Base-by-base conservation (phyloP, 2,888 invertebrate genomes). In the Erpobdella octoculata region DNA sequence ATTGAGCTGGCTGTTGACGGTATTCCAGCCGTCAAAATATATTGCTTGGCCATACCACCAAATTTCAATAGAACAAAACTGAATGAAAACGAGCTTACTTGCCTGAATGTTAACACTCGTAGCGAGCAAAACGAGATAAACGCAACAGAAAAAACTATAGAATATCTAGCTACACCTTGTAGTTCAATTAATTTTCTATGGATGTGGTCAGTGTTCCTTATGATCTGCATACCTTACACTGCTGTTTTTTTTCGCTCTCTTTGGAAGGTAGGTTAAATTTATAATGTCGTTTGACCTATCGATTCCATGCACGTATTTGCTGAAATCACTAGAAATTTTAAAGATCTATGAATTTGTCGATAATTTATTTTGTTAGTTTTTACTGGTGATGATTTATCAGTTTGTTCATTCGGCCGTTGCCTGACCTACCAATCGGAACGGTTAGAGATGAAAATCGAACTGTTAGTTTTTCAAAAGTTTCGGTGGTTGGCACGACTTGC, bases 201-300 rank as follows among this genome's bases (percentile, higher is more conserved):
- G 67, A 28, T 67, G 21, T 67, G 67, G 67, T n/a, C 67, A 4
- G 28, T 67, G n/a, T 67, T 67, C 31, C 46, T 38, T 18, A 67
- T 67, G 67, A 37, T 67, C 46, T 38, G 25, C 46, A n/a, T 67
- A 33, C 67, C 67, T 12, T 38, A 41, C 41, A 28, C 28, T 15
- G 18, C 31, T 12, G 31, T 25, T 33, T 67, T 28, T 1, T 21
- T 8, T 31, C 6, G 25, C 12, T 38, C 41, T 28, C n/a, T 41
- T 25, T 67, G 67, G 67, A 67, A 67, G 25, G 67, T 67, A 25
- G 28, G 67, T 41, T 41, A 1, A 8, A 21, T n/a, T n/a, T n/a
- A n/a, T n/a, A n/a, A n/a, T n/a, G n/a, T n/a, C n/a, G n/a, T n/a
- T n/a, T n/a, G n/a, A n/a, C n/a, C n/a, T n/a, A n/a, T n/a, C n/a